These are phyloP conservation scores for Cheilosia soror DNA, from an alignment of 2,888 invertebrate species.

Conservation along the genomic window DNA sequence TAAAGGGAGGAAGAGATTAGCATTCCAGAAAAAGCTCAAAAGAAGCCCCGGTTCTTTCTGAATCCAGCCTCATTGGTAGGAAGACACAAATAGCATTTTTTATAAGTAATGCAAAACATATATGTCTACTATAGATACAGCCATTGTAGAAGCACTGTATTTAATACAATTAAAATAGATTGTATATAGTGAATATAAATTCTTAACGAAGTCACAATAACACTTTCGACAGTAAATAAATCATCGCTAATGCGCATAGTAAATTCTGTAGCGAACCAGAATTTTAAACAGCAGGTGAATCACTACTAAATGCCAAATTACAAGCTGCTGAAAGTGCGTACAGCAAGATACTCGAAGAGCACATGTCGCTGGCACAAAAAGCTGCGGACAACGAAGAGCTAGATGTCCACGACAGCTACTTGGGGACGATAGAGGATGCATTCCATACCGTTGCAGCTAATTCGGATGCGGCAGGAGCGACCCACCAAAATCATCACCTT, in stretches of 20 bases:
- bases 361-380: conserved; percentile 22
- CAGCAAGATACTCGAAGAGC: conserved; percentile 12
- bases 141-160: too few species aligned
- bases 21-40: too few species aligned
- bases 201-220: too few species aligned
- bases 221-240: too few species aligned
- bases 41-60: too few species aligned
- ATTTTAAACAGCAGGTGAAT: neutral
- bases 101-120: too few species aligned
- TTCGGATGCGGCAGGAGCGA: conserved; percentile 9
- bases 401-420: conserved; percentile 12
- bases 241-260: conserved; percentile 10
- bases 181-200: too few species aligned
- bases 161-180: too few species aligned
- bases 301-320: conserved; percentile 17
- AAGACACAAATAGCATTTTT: too few species aligned
- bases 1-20: too few species aligned
- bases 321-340: conserved; percentile 13
- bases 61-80: too few species aligned
- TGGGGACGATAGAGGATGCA: conserved; percentile 11
- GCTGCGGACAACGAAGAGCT: conserved; percentile 6
- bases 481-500: conserved; percentile 1
- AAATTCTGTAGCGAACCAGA: conserved; percentile 9
- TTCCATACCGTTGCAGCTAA: conserved; percentile 8
- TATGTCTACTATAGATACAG: too few species aligned